Evolutionary conservation across 2,797 vertebrate species (phyloP), one percentile per base, ranked within the genome.

Genomic region (Falco naumanni): DNA sequence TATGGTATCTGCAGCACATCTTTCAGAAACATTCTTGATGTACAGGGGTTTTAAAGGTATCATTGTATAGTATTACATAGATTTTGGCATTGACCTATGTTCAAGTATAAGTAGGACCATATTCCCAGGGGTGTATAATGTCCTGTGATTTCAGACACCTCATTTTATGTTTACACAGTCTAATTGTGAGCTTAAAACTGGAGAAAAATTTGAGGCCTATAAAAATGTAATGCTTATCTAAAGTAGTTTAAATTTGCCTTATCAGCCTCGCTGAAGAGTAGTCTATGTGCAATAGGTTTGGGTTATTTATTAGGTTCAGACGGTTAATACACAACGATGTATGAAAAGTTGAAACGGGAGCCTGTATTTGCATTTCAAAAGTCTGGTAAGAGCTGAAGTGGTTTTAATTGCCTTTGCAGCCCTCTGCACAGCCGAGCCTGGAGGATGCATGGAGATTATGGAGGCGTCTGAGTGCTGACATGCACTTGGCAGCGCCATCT

Each of bases 51-150:
- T n/a, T 9, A 61, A 53, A 31, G 53, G 39, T 9, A 39, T 16
- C 13, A 1, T 20, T n/a, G 4, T 5, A 5, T 50, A 1, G 0
- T 10, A 6, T 78, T 33, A 6, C 26, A 4, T 5, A 11, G 56
- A 47, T 45, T 45, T 87, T 54, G 33, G 16, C 66, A 19, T 54
- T 10, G 22, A 13, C 24, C 2, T 37, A 10, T 33, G 68, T 53
- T 43, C 48, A 48, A 43, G 63, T 41, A 84, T 12, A 78, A 61
- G 54, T 9, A 51, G n/a, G 51, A 8, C 18, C 11, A 4, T 31
- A 31, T 61, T 56, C 71, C 57, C 47, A 8, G 15, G 21, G 63
- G 47, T 0, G 5, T 56, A 2, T n/a, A 75, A 61, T 3, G 1
- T 13, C 71, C 53, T 37, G 41, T 47, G 71, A 3, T 83, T 76